A percentile compares a stretch with the other conserved stretches of the same genome.
Conservation (phyloP, 37 sponge, comb jelly and placozoan genomes). For the Crambe crambe region DNA sequence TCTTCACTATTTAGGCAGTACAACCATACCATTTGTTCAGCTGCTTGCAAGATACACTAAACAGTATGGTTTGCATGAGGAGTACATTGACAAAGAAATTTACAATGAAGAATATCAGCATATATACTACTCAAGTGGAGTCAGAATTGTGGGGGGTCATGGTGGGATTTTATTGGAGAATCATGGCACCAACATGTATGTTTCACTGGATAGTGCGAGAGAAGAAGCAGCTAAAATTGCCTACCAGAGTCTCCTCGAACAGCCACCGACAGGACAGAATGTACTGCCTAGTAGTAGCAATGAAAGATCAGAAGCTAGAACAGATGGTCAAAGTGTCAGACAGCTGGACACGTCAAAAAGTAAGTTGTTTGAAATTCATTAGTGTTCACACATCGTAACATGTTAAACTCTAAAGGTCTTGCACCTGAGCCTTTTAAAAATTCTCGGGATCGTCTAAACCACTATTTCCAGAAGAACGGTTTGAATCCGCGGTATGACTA, state of each 20-base stretch:
- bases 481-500: slow-evolving; percentile 8
- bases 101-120: neutral
- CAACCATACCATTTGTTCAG: too few relatives aligned
- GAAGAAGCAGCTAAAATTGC: neutral
- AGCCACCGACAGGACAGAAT: too few relatives aligned
- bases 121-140: neutral
- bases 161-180: too few relatives aligned
- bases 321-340: too few relatives aligned
- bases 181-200: neutral
- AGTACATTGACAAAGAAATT: neutral
- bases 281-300: too few relatives aligned
- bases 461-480: neutral
- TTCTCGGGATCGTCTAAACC: neutral
- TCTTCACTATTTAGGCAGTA: too few relatives aligned
- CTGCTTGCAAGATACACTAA: neutral
- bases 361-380: too few relatives aligned
- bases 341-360: too few relatives aligned
- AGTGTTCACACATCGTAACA: too few relatives aligned
- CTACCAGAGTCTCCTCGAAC: neutral
- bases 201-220: neutral
- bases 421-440: neutral
- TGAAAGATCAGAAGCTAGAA: too few relatives aligned
- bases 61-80: neutral
- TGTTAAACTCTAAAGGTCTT: too few relatives aligned
- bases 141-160: neutral